phyloP scores from a whole-genome alignment of 1,140 invertebrate genomes.

The Ectropis grisescens region DNA sequence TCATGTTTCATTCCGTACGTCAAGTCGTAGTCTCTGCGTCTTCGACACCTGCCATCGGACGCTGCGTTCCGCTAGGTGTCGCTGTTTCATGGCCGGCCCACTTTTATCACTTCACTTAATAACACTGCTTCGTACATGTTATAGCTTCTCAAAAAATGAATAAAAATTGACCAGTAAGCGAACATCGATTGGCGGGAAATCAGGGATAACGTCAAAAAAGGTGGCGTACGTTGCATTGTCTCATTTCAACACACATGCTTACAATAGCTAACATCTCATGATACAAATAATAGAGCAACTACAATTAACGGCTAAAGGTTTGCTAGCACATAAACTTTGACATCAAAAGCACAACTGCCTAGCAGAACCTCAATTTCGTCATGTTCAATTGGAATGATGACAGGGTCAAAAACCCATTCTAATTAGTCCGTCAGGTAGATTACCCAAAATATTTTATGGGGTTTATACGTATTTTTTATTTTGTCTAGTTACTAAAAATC shows the following conservation, averaged over 20 bases:
- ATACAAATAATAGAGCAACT: too few relatives aligned
- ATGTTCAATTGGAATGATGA: too few relatives aligned
- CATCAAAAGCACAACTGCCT: too few relatives aligned
- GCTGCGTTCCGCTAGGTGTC: constrained; percentile 41
- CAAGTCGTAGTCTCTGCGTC: constrained; percentile 59
- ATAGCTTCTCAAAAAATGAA: constrained; percentile 5
- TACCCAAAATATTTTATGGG: too few relatives aligned
- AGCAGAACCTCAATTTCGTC: too few relatives aligned
- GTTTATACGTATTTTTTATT: too few relatives aligned
- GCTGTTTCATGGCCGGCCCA: constrained; percentile 62
- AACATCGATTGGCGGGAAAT: constrained; percentile 10
- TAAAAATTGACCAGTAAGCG: too few relatives aligned
- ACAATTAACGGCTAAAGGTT: too few relatives aligned
- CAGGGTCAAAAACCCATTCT: too few relatives aligned
- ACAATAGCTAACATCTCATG: constrained; percentile 3
- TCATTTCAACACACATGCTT: constrained; percentile 11
- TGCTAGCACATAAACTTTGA: too few relatives aligned
- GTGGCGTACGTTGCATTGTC: constrained; percentile 16
- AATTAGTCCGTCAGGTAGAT: too few relatives aligned
- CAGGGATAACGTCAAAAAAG: constrained; percentile 7
- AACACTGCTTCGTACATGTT: constrained; percentile 38
- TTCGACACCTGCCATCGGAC: constrained; percentile 58
- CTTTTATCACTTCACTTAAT: constrained; percentile 49
- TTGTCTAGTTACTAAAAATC: too few relatives aligned
- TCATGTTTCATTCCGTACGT: constrained; percentile 63